Base-by-base conservation (phyloP, 2,113 vertebrate species). In the Sterna hirundo region DNA sequence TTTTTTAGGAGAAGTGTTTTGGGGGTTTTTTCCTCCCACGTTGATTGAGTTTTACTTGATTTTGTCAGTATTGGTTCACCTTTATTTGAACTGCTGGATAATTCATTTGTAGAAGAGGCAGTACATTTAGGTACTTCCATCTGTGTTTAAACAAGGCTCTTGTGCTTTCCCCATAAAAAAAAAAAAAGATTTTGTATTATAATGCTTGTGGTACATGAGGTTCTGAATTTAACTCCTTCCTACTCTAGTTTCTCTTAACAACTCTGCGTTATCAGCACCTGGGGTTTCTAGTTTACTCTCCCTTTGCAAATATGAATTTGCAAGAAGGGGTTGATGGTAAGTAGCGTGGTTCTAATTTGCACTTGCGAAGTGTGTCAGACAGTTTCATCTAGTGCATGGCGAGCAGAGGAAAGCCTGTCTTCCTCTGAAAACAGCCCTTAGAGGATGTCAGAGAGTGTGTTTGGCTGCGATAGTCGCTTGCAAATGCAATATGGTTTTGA, bases 281-380 rank as follows among this genome's bases (percentile, higher is more conserved):
- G 97, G 96, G 84, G 97, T 97, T 97, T 97, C 97, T 97, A 70
- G 94, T 96, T 97, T 97, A 96, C 91, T 97, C 78, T 91, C 61
- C 93, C 84, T 88, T 90, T 95, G 94, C 95, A 97, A 95, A 96
- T 97, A 93, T 75, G 93, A 96, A 88, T 97, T 96, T 97, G 94
- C 95, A 91, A 66, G 96, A 93, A 94, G 75, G 68, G 82, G 79
- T 58, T 97, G 96, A 95, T 97, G 94, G 97, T 97, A 97, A 97
- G 93, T 93, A 94, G 71, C 55, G 2, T 93, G 94, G 89, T 88
- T 95, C 90, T 92, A 93, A 97, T 96, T 95, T 95, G 89, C 84
- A 96, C 95, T 97, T 96, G 89, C 2, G 2, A 95, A 95, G 96
- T 93, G 94, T 95, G 91, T 96, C 93, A 96, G 94, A 89, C 88